Base-by-base conservation (phyloP, 2,113 vertebrate genomes). In the Plecotus auritus region DNA sequence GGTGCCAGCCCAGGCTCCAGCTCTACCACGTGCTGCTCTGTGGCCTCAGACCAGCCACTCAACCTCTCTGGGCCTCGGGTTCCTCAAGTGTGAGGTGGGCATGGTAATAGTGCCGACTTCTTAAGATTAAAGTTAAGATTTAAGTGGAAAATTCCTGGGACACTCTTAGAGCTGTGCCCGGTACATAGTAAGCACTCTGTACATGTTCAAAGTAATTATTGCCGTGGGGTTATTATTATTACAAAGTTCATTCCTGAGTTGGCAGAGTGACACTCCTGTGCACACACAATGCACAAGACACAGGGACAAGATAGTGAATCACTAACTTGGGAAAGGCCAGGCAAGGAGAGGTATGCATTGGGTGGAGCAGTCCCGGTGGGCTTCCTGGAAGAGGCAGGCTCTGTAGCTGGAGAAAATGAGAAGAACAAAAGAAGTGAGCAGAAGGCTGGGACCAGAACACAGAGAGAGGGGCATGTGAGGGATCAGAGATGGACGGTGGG, bases 301-400 rank as follows among this genome's bases (percentile, higher is more conserved):
- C 4, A 2, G 20, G n/a, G 2, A 6, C 0, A 13, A 10, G 40
- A 64, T 2, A 28, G 59, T 3, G 35, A 35, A 26, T 56, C 72
- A 26, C 61, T 47, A n/a, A 56, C 42, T 47, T n/a, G 17, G 40
- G 66, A 84, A 78, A 69, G 9, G 11, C 47, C 66, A 67, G 35
- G n/a, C 9, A 20, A 47, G 47, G 51, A 77, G 40, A 56, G 26
- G 5, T 3, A 20, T 54, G 18, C 54, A 8, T 51, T 5, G 10
- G 23, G 8, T 40, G 7, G 37, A 56, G 30, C 9, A 83, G 32
- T 30, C 42, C 85, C 56, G 8, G 7, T 9, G 64, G 70, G 28
- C 81, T 95, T 64, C 78, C 67, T 82, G 72, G 93, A 91, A 56
- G 95, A 90, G 84, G 35, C 13, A 28, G 6, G 14, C 1, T 73